Base-by-base conservation (phyloP, 1,140 invertebrate species). In the Homarus americanus region DNA sequence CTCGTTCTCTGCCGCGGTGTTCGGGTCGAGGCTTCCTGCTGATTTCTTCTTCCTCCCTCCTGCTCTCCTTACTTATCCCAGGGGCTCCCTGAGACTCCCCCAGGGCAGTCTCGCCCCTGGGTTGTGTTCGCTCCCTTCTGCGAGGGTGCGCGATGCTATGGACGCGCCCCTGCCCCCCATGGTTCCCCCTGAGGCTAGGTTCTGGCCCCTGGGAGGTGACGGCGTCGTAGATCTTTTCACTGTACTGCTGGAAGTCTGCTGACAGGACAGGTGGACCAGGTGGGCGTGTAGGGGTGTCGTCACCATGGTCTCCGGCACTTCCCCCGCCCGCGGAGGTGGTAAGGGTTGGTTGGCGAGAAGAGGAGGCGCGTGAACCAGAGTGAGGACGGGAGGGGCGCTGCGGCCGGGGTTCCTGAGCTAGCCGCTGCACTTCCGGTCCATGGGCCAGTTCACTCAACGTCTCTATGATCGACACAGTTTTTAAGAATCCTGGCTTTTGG, bases 151-250 rank as follows among this genome's bases (percentile, higher is more conserved):
- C 49, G 44, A 73, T 36, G 40, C 78, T 73, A 7, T 69, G 78
- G 40, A 66, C 41, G 28, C 83, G 75, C n/a, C 75, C 76, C 40
- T 58, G 53, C 15, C 41, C 78, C 32, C 66, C 38, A 34, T 32
- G 78, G 5, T 38, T 40, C 15, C 75, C 58, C 36, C 83, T 58
- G 24, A 87, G 41, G 9, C 63, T 79, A 2, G 91, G 91, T 32
- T 88, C 84, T 40, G 69, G 79, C 34, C 44, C 38, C n/a, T 38
- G 84, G 12, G 85, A 82, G n/a, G 92, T 93, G 20, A 93, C 92
- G 38, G 92, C 83, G 82, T 91, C 92, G 63, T 91, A 93, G 44
- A 92, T 91, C 58, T 91, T 88, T 66, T 91, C 92, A 72, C 89
- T 89, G 75, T 91, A 91, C 66, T 89, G 92, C 32, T 90, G 85